These are phyloP conservation scores for Leptarthrus brevirostris DNA, from an alignment of 2,888 invertebrate genomes.

Conservation along the genomic window DNA sequence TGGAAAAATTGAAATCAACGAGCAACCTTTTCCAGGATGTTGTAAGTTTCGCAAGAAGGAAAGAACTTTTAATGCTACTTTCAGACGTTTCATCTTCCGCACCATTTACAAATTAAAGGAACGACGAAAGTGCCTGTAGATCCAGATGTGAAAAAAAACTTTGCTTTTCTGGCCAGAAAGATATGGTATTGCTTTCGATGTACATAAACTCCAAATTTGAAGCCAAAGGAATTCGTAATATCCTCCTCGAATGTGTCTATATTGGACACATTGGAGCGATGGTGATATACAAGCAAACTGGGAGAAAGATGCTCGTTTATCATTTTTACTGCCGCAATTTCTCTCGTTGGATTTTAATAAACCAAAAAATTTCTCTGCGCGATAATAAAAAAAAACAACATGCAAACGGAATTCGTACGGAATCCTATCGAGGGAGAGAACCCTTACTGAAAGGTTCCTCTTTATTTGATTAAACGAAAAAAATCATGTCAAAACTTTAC, in stretches of 20 bases:
- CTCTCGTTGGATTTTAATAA: conserved; percentile 41
- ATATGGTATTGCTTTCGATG: conserved; percentile 3
- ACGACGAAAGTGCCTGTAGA: not conserved
- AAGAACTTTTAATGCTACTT: conserved; percentile 22
- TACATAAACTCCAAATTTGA: conserved; percentile 28
- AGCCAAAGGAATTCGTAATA: conserved; percentile 23
- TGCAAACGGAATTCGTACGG: not conserved
- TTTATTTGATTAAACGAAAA: not conserved
- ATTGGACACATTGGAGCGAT: not conserved
- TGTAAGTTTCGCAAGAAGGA: not conserved
- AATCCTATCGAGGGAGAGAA: not conserved
- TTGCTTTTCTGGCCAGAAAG: not conserved
- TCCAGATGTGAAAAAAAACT: conserved; percentile 40
- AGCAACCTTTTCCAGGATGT: not conserved
- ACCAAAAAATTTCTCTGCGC: conserved; percentile 29
- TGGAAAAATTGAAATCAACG: conserved; percentile 32
- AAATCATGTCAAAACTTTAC: not conserved
- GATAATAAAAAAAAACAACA: conserved; percentile 15
- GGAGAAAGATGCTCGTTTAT: conserved; percentile 24
- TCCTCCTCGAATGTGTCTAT: conserved; percentile 31
- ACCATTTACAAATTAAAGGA: not conserved
- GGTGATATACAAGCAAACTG: not conserved
- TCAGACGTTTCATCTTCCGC: not conserved
- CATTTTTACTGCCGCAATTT: conserved; percentile 44
- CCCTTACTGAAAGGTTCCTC: not conserved